Evolutionary conservation across 2,888 invertebrate genomes (phyloP), one percentile per base, ranked within the genome.

Genomic region (Xestia sexstrigata): DNA sequence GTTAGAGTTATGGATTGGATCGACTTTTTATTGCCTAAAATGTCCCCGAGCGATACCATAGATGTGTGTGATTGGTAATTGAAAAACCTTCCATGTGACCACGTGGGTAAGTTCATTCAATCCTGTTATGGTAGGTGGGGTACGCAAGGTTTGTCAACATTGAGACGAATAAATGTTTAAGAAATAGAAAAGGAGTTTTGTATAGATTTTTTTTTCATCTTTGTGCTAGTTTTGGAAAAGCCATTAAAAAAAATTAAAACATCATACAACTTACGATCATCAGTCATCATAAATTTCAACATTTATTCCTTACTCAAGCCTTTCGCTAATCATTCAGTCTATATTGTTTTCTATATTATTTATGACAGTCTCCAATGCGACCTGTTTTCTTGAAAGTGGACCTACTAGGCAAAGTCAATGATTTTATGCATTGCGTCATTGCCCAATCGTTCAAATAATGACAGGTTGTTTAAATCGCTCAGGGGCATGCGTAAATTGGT

Each of bases 401-500:
- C 60, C 35, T 68, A 47, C 39, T 78, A 75, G 23, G 52, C 55
- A 74, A 86, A 78, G 23, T 76, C 42, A 77, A 52, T 78, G 62
- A 49, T 52, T 77, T 73, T 62, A 72, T 72, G 8, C 58, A 78
- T 75, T 86, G 70, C 74, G 70, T 74, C 63, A 85, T 52, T 72
- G 69, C 9, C 67, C 63, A 75, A 73, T 75, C 65, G 72, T 1
- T 70, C 52, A 66, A 78, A 72, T 84, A 83, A 73, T 70, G 63
- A 74, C 74, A 68, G 67, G 84, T 78, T 65, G 23, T 52, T 69
- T 15, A 62, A 63, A 71, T 63, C 58, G 74, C 86, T 65, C 35
- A 9, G 30, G 65, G 83, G 71, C 78, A 78, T 62, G 39, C 39
- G 52, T 77, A 49, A 74, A 83, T 78, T 72, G 66, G 62, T 30